Conservation (phyloP, 2,797 vertebrate species). For the Sciaenops ocellatus region DNA sequence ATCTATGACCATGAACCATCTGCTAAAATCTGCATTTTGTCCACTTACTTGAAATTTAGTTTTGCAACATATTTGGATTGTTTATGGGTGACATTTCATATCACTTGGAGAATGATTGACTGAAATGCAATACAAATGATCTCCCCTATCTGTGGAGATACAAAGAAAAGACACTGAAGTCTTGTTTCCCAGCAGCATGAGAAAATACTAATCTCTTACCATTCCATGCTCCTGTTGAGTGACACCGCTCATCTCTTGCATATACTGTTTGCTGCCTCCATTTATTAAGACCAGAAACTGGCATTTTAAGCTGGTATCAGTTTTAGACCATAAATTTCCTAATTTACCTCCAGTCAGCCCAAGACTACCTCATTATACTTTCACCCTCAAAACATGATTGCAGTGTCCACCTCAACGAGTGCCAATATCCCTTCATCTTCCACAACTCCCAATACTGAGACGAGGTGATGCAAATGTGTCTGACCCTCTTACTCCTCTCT, state of each 20-base stretch:
- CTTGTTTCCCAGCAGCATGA: neutral
- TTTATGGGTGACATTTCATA: neutral
- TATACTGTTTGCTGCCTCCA: slow-evolving; percentile 8
- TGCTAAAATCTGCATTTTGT: too few relatives aligned
- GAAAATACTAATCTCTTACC: neutral
- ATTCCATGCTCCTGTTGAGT: neutral
- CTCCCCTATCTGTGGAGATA: neutral
- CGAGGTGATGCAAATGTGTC: neutral
- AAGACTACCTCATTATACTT: slow-evolving; percentile 19
- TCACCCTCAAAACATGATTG: slow-evolving; percentile 19
- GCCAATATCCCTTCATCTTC: slow-evolving; percentile 1
- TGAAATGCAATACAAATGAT: neutral
- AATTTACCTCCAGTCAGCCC: slow-evolving; percentile 2
- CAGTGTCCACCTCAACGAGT: slow-evolving; percentile 7
- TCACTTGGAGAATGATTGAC: neutral
- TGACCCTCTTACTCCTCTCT: neutral
- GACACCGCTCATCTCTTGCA: neutral
- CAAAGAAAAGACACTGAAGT: neutral
- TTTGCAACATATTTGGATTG: too few relatives aligned
- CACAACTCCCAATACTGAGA: neutral
- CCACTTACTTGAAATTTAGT: too few relatives aligned
- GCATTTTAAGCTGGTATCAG: slow-evolving; percentile 3
- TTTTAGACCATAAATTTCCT: slow-evolving; percentile 11
- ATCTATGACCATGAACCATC: too few relatives aligned
- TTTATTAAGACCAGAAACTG: slow-evolving; percentile 9